A percentile compares a stretch with the other conserved stretches of the same genome.
These are phyloP conservation scores for Oryzias melastigma DNA, from an alignment of 2,113 vertebrate genomes.

Conservation along the genomic window DNA sequence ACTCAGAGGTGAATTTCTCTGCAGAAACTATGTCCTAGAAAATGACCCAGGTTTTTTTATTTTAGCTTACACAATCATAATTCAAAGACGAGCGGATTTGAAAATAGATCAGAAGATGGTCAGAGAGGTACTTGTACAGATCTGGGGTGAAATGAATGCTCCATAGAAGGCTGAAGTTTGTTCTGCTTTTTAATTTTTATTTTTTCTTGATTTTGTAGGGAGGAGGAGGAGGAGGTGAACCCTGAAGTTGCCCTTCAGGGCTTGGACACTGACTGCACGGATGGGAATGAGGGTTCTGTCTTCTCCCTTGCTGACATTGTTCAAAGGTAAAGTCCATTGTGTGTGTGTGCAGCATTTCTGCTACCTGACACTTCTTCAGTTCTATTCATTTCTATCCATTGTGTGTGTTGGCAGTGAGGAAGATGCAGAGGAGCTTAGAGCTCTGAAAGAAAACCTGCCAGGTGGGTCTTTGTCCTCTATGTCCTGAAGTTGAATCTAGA, in stretches of 20 bases:
- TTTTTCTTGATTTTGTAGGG: slow-evolving; percentile 41
- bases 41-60: no score
- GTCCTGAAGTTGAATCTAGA: no score
- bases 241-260: background rate
- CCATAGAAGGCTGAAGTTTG: no score
- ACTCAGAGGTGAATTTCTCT: no score
- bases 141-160: no score
- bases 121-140: no score
- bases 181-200: background rate
- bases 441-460: slow-evolving; percentile 34
- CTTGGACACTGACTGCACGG: slow-evolving; percentile 50
- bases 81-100: no score
- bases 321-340: slow-evolving; percentile 45
- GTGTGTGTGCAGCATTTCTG: background rate
- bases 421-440: slow-evolving; percentile 48
- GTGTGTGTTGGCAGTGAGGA: slow-evolving; percentile 56
- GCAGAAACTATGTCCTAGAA: no score
- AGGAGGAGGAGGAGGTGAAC: slow-evolving; percentile 49
- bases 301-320: slow-evolving; percentile 46
- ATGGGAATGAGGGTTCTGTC: slow-evolving; percentile 34
- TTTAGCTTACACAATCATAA: no score
- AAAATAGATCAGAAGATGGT: no score
- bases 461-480: slow-evolving; percentile 31
- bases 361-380: background rate
- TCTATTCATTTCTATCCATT: background rate